A percentile compares a stretch with the other conserved stretches of the same genome.
These are phyloP conservation scores for Eupithecia inturbata DNA, from an alignment of 2,888 invertebrate genomes.

Conservation along the genomic window DNA sequence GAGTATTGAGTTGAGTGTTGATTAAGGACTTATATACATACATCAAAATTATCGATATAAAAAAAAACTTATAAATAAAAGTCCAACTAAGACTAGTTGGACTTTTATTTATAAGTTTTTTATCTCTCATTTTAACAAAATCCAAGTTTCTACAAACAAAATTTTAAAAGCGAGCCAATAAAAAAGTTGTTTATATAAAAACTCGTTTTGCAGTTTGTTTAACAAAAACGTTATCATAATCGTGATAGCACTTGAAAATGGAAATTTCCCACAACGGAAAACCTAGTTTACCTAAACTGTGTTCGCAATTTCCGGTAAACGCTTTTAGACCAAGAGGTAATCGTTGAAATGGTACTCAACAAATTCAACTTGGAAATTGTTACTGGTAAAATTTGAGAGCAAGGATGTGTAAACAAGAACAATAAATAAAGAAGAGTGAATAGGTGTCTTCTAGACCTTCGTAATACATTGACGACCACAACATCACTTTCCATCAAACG, in stretches of 20 bases:
- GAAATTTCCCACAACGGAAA: conserved; percentile 20
- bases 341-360: background rate
- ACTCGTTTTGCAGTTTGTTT: conserved; percentile 15
- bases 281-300: conserved; percentile 32
- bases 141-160: background rate
- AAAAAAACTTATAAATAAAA: too few relatives aligned
- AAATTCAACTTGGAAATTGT: conserved; percentile 4
- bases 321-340: conserved; percentile 10
- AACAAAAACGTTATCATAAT: conserved; percentile 24
- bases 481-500: background rate
- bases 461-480: background rate
- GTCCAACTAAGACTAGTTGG: too few relatives aligned
- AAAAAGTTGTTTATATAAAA: conserved; percentile 8
- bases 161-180: background rate
- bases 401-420: background rate
- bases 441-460: background rate
- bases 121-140: too few relatives aligned
- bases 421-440: background rate
- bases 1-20: too few relatives aligned
- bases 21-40: too few relatives aligned
- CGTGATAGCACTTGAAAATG: conserved; percentile 23
- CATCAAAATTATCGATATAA: too few relatives aligned
- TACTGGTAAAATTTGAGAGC: background rate
- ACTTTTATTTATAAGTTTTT: too few relatives aligned
- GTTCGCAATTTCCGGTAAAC: conserved; percentile 30